Base-by-base conservation (phyloP, 1,140 invertebrate species). In the Atopsyche davidsoni region DNA sequence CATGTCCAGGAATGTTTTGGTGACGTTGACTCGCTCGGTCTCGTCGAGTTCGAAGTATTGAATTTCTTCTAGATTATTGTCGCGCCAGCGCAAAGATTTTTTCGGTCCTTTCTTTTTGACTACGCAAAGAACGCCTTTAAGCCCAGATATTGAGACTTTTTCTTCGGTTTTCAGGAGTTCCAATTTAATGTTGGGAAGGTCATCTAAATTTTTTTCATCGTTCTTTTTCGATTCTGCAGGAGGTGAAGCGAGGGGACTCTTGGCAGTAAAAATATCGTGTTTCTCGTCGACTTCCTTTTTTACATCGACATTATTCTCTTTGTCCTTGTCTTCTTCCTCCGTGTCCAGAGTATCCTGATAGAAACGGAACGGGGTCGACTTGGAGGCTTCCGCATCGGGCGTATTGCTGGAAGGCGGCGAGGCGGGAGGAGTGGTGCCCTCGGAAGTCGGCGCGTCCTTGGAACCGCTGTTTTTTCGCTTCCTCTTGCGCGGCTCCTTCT, bases 1-100 rank as follows among this genome's bases (percentile, higher is more conserved):
- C 85, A 92, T 86, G 57, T 93, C 90, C n/a, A 80, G 83, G 68
- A 95, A 96, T 21, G 87, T 87, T 66, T 89, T 87, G 0, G 89
- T 92, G 0, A 96, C 92, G 72, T 96, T 96, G 1, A 94, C 89
- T 63, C 92, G 80, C 72, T 96, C 92, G 2, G 85, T 94, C 71
- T 95, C 92, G 70, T 96, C 92, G 32, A 95, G 66, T 66, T 95
- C 91, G 67, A 97, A 97, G 62, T 86, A 93, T 58, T 84, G 81
- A 32, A 92, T 76, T 53, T 88, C 81, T 61, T 87, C 84, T 13
- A 96, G 70, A 42, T 92, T 82, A 6, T 79, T 72, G 54, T 89
- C 88, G 60, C 85, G 85, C 91, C 92, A 97, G 48, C 75, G 80
- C 2, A 97, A 82, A 56, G 75, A 78, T 66, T 93, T 91, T 61